Conservation (phyloP, 37 sponge, comb jelly and placozoan genomes). For the Lycopodina hypogea region DNA sequence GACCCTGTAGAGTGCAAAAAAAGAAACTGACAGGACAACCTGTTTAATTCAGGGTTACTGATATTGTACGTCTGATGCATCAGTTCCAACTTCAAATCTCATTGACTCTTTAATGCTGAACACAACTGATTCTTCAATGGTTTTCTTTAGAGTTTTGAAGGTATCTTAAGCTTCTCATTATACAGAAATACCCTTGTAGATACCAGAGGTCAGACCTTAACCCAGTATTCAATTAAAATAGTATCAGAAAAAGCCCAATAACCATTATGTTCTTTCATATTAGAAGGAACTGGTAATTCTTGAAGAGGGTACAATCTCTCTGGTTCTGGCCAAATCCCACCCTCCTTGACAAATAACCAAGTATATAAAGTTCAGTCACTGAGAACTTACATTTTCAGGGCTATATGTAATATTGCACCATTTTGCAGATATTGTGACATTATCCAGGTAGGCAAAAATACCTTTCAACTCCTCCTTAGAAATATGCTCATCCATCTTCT, state of each 20-base stretch:
- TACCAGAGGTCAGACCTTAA: not conserved
- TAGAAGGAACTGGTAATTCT: too few species aligned
- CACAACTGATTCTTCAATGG: slow-evolving; percentile 2
- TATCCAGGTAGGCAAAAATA: slow-evolving; percentile 9
- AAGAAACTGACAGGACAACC: not conserved
- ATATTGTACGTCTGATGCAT: not conserved
- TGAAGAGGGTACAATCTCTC: not conserved
- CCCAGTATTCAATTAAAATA: too few species aligned
- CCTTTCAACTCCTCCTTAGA: too few species aligned
- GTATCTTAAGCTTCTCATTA: not conserved
- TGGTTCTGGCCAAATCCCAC: slow-evolving; percentile 4
- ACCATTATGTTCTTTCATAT: too few species aligned
- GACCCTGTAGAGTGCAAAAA: not conserved
- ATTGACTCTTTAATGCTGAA: not conserved
- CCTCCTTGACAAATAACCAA: not conserved
- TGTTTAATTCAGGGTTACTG: not conserved
- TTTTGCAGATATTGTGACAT: slow-evolving; percentile 1
- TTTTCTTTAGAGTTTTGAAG: not conserved
- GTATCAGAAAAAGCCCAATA: too few species aligned
- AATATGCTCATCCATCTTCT: too few species aligned
- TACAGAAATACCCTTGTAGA: not conserved
- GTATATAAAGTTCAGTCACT: too few species aligned
- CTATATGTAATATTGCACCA: not conserved
- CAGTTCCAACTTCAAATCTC: not conserved
- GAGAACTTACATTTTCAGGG: too few species aligned